Base-by-base conservation (phyloP, 1,140 invertebrate genomes). In the Condylostylus longicornis region DNA sequence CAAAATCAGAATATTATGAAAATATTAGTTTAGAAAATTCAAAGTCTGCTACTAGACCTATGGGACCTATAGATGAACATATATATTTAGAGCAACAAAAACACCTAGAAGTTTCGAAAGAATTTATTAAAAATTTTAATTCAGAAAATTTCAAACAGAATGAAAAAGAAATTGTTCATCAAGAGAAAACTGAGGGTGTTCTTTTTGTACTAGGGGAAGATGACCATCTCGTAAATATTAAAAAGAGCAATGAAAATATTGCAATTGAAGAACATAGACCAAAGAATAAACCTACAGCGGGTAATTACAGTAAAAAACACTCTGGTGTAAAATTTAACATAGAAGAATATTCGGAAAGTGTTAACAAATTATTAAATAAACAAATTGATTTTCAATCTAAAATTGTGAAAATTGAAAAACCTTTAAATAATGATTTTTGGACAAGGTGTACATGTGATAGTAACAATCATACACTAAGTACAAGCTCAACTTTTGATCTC, bases 121-220 rank as follows among this genome's bases (percentile, higher is more conserved):
- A 55, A 33, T 33, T 42, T 1, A 58, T 58, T 8, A 49, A 58
- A 17, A 53, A 49, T 17, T 50, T 58, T 8, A 41, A 39, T 9
- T 36, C 50, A 2, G 45, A n/a, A 48, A 27, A 0, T 25, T n/a
- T n/a, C n/a, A n/a, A n/a, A n/a, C n/a, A n/a, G n/a, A 56, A 49
- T 19, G 49, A 46, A 21, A 52, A 55, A 23, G 8, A 29, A n/a
- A 29, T 20, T 27, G 21, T 33, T 32, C 39, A 42, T 5, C 20
- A 33, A 29, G 22, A 28, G 21, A 30, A 20, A 33, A 28, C 14
- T 14, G 7, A 46, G 18, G 65, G 71, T 41, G 79, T 82, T 1
- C 63, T 79, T n/a, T 83, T 83, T 50, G 78, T 77, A 8, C 61
- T 83, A 10, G 80, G 80, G n/a, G 77, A 77, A 33, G 72, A 82